These are phyloP conservation scores for Scolopax mira DNA, from an alignment of 2,113 vertebrate genomes.

Conservation along the genomic window DNA sequence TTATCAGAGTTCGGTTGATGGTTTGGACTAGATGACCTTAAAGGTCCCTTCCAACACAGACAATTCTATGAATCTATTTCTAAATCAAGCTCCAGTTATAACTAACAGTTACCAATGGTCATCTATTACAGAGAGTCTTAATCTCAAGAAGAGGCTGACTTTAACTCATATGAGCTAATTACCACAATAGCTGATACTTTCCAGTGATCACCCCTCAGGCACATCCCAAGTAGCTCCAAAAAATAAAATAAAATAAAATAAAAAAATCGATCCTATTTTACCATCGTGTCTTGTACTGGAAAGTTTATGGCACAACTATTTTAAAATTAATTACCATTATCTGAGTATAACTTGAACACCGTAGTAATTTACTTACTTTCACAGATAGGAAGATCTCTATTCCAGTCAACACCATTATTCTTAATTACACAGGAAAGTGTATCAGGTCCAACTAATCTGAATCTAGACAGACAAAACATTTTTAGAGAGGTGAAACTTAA, in stretches of 20 bases:
- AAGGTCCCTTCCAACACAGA: too few species aligned
- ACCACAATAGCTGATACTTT: not conserved
- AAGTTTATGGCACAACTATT: not conserved
- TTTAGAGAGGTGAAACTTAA: not conserved
- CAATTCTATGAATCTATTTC: not conserved
- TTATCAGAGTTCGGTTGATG: too few species aligned
- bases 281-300: not conserved
- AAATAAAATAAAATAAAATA: not conserved
- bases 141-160: not conserved
- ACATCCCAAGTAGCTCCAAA: not conserved
- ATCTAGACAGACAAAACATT: slow-evolving; percentile 12
- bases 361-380: slow-evolving; percentile 46
- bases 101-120: not conserved
- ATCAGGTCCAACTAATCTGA: not conserved
- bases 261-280: not conserved
- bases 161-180: not conserved
- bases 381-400: not conserved
- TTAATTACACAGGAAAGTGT: not conserved
- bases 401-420: not conserved
- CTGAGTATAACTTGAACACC: not conserved
- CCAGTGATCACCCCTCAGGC: not conserved
- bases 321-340: not conserved
- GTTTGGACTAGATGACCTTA: too few species aligned
- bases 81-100: not conserved
- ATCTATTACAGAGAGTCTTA: not conserved